Conservation (phyloP, 30 jellyfish, hydroid and myxozoan species). For the Turritopsis dohrnii region DNA sequence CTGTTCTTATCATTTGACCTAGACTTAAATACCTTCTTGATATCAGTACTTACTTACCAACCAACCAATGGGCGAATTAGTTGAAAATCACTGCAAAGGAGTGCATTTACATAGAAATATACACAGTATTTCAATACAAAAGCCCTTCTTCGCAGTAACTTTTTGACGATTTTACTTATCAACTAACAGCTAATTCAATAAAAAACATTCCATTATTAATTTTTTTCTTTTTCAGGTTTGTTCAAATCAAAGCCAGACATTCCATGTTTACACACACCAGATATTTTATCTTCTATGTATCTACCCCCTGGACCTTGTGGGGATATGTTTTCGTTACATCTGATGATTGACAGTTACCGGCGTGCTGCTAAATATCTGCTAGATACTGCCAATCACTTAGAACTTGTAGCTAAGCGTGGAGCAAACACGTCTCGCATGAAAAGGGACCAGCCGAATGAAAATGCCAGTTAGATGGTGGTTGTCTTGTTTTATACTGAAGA, state of each 20-base stretch:
- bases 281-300: conserved; percentile 31
- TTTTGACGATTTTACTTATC: no score
- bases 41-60: no score
- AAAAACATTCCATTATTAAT: no score
- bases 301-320: conserved; percentile 33
- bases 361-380: conserved; percentile 75
- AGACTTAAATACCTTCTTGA: no score
- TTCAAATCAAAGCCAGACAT: conserved; percentile 28
- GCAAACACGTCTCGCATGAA: conserved; percentile 21
- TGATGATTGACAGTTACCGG: conserved; percentile 65
- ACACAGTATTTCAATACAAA: no score
- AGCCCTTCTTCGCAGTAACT: no score
- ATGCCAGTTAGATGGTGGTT: not conserved
- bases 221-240: not conserved
- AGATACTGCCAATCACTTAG: conserved; percentile 63
- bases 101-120: no score
- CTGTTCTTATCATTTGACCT: no score
- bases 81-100: no score
- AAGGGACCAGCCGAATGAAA: conserved; percentile 14
- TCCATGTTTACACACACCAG: conserved; percentile 29
- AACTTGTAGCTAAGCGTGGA: conserved; percentile 36
- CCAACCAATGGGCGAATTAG: no score
- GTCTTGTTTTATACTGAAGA: no score
- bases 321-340: conserved; percentile 31
- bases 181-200: no score